Conservation (phyloP, 2,113 vertebrate species). For the Toxostoma redivivum region DNA sequence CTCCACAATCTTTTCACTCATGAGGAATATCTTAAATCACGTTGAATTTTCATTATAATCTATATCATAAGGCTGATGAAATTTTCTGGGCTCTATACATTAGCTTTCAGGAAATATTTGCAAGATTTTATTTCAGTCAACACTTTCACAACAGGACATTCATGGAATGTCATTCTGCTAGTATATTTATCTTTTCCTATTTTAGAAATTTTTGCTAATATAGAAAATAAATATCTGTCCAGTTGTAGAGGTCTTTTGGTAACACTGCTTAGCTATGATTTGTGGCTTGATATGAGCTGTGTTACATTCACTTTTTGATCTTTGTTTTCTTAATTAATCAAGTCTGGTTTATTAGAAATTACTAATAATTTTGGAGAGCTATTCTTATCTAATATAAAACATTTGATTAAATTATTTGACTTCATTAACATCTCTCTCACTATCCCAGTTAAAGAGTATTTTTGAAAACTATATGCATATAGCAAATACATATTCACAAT, state of each 20-base stretch:
- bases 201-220: not conserved
- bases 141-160: not conserved
- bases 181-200: not conserved
- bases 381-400: not conserved
- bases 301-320: not conserved
- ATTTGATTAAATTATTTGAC: not conserved
- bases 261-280: not conserved
- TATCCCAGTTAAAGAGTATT: not conserved
- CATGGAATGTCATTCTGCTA: not conserved
- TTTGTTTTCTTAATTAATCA: not conserved
- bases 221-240: not conserved
- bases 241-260: not conserved
- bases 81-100: not conserved
- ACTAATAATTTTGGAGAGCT: not conserved
- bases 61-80: not conserved
- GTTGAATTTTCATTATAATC: not conserved
- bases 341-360: not conserved
- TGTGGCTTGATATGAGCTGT: not conserved
- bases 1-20: not conserved
- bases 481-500: not conserved
- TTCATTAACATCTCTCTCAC: not conserved
- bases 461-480: not conserved
- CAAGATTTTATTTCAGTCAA: not conserved
- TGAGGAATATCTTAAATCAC: not conserved
- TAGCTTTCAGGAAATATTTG: not conserved